Evolutionary conservation across 1,140 invertebrate genomes (phyloP).

Genomic region (Caerostris darwini): DNA sequence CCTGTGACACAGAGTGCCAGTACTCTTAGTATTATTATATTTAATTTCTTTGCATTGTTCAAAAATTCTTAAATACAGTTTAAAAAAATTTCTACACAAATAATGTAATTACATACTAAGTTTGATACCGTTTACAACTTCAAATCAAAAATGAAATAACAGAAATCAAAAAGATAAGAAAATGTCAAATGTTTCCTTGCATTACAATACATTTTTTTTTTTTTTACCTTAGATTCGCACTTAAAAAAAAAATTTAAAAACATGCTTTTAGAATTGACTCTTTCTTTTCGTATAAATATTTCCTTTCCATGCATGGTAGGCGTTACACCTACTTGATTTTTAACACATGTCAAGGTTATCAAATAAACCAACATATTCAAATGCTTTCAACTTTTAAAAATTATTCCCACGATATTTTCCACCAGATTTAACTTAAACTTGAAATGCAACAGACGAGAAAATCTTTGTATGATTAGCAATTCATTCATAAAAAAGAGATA

Average conservation of each 20-base stretch:
- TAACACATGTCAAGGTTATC: neutral
- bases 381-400: neutral
- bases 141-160: neutral
- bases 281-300: neutral
- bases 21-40: no score
- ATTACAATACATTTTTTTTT: neutral
- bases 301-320: neutral
- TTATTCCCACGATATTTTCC: neutral
- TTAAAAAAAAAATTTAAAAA: neutral
- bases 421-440: no score
- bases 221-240: neutral
- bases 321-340: neutral
- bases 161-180: neutral
- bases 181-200: no score
- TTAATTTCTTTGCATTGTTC: no score
- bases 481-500: no score
- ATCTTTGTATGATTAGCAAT: no score
- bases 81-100: neutral
- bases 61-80: neutral
- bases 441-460: no score
- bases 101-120: neutral
- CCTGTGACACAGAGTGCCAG: no score
- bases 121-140: neutral
- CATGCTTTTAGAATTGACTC: neutral
- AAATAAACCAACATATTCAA: neutral